Conservation (phyloP, 2,797 vertebrate species). For the Rhabdophis nuchalis region DNA sequence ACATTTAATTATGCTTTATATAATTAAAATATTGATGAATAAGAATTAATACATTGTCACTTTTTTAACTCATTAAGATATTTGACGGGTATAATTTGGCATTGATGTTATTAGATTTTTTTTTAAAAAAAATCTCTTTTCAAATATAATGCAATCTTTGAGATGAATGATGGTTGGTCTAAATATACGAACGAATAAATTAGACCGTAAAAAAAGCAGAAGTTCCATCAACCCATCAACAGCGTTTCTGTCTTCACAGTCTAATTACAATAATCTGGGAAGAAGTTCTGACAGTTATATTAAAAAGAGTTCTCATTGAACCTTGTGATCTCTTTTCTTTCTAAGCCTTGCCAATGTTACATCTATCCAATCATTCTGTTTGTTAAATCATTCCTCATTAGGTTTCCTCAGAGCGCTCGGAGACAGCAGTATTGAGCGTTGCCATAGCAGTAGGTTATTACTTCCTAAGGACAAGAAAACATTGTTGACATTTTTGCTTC, state of each 20-base stretch:
- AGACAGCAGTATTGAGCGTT: conserved; percentile 17
- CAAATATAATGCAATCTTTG: not conserved
- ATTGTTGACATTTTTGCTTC: conserved; percentile 11
- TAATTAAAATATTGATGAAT: not conserved
- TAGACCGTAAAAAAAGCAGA: not conserved
- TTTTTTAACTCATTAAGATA: not conserved
- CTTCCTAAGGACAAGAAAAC: conserved; percentile 5
- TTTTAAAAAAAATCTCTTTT: not conserved
- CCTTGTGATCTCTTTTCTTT: not conserved
- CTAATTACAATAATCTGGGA: conserved; percentile 1
- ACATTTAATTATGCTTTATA: not conserved
- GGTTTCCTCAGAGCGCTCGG: not conserved
- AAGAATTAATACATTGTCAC: not conserved
- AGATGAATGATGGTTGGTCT: not conserved
- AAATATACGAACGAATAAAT: conserved; percentile 1
- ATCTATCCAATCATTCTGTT: not conserved
- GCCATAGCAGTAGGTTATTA: conserved; percentile 23
- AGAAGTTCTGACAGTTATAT: not conserved
- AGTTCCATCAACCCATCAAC: not conserved
- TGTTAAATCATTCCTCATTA: not conserved
- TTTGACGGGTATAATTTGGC: not conserved
- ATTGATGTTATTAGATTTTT: not conserved
- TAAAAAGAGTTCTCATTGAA: not conserved
- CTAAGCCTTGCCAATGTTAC: not conserved
- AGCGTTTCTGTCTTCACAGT: not conserved